phyloP scores from a whole-genome alignment of 1,140 invertebrate genomes.

The Oppia nitens region DNA sequence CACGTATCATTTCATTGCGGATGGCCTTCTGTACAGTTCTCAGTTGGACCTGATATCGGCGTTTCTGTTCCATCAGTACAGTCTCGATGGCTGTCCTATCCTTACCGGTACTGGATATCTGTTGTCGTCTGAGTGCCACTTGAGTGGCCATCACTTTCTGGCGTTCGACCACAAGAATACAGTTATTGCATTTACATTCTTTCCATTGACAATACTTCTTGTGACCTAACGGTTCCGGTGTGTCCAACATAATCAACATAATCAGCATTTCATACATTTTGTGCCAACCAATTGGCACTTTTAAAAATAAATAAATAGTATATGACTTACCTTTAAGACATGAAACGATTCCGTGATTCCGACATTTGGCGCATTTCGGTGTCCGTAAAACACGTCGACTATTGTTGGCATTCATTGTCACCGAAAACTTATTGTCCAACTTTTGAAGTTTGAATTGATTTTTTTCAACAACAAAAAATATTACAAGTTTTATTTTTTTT shows the following conservation, averaged over 20 bases:
- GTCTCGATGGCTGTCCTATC: constrained; percentile 23
- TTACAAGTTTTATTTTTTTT: too few relatives aligned
- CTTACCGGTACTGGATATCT: constrained; percentile 22
- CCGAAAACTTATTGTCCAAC: too few relatives aligned
- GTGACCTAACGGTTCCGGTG: constrained; percentile 43
- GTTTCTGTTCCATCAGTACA: constrained; percentile 29
- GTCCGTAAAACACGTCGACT: constrained; percentile 45
- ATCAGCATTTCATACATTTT: too few relatives aligned
- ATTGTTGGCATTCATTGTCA: too few relatives aligned
- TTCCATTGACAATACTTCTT: constrained; percentile 92
- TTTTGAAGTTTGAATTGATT: too few relatives aligned
- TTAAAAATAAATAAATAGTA: too few relatives aligned
- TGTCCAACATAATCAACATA: neutral
- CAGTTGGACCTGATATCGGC: constrained; percentile 31
- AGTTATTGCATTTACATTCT: constrained; percentile 91
- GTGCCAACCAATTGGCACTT: too few relatives aligned
- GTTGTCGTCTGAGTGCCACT: constrained; percentile 60
- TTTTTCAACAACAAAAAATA: too few relatives aligned
- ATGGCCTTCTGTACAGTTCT: constrained; percentile 28
- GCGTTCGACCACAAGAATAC: constrained; percentile 92
- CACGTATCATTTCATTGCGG: neutral
- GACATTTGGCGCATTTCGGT: constrained; percentile 93
- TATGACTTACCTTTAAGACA: constrained; percentile 54
- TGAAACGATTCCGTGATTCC: constrained; percentile 95
- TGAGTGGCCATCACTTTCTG: constrained; percentile 96